These are phyloP conservation scores for Conus canariensis DNA, from an alignment of 2,888 invertebrate species.

Conservation along the genomic window DNA sequence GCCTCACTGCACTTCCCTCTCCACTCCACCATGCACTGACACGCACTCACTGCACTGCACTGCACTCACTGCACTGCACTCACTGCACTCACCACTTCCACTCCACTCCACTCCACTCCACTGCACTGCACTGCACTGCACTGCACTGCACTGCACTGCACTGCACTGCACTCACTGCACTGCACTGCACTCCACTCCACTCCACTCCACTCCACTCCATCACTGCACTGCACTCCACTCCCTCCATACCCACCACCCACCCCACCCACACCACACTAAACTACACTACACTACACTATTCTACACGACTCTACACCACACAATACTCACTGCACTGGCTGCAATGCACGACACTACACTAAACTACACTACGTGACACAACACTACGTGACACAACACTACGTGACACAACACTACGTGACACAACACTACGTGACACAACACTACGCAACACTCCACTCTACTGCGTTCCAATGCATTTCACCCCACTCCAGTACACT, in stretches of 20 bases:
- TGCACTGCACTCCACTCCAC: conserved; percentile 12
- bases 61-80: conserved; percentile 12
- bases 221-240: neutral
- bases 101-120: too few species aligned
- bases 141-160: conserved; percentile 15
- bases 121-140: conserved; percentile 26
- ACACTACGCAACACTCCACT: too few species aligned
- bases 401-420: too few species aligned
- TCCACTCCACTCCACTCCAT: conserved; percentile 13
- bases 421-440: too few species aligned
- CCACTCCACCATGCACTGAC: neutral
- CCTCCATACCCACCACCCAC: too few species aligned
- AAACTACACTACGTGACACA: neutral
- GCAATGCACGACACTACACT: neutral
- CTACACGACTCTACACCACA: neutral
- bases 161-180: conserved; percentile 23
- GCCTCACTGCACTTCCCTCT: conserved; percentile 11
- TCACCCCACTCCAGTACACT: too few species aligned
- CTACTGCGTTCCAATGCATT: too few species aligned
- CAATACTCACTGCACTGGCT: conserved; percentile 11
- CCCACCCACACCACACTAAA: neutral
- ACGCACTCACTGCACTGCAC: neutral
- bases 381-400: neutral
- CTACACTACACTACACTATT: neutral
- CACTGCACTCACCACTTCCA: too few species aligned